These are phyloP conservation scores for Nestor notabilis DNA, from an alignment of 2,113 vertebrate species.

Conservation along the genomic window DNA sequence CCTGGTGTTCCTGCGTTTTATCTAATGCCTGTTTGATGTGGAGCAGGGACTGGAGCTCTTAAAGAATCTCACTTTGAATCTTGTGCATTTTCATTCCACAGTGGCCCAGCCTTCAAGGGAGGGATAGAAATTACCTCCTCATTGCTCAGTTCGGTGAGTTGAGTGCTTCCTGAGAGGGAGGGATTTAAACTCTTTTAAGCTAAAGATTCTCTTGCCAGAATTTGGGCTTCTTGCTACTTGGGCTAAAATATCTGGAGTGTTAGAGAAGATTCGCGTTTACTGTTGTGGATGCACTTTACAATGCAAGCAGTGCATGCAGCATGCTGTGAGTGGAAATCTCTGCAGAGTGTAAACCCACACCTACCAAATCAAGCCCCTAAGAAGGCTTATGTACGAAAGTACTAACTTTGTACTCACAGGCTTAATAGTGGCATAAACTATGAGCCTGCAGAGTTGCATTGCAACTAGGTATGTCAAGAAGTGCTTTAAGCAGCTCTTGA, in stretches of 20 bases:
- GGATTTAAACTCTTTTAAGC: neutral
- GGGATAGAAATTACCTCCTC: neutral
- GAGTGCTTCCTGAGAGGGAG: neutral
- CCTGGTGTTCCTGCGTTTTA: slow-evolving; percentile 28
- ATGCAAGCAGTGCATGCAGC: neutral
- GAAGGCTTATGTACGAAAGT: neutral
- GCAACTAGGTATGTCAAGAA: neutral
- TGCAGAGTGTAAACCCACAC: neutral
- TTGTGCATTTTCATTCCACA: rapidly evolving
- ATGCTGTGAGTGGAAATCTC: neutral
- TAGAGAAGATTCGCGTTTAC: neutral
- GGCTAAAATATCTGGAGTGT: neutral
- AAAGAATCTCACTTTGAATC: neutral
- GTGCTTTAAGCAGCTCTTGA: neutral
- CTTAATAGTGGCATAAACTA: neutral
- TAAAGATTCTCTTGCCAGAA: neutral
- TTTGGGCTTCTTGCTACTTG: neutral
- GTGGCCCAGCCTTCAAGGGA: neutral
- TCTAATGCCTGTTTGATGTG: slow-evolving; percentile 46
- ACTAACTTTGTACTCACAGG: neutral
- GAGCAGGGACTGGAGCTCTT: neutral
- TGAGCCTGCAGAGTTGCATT: rapidly evolving
- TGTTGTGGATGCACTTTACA: neutral
- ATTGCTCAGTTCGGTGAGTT: neutral
- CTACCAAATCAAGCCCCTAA: neutral